phyloP scores from a whole-genome alignment of 2,888 invertebrate genomes.

The Nowickia ferox region DNA sequence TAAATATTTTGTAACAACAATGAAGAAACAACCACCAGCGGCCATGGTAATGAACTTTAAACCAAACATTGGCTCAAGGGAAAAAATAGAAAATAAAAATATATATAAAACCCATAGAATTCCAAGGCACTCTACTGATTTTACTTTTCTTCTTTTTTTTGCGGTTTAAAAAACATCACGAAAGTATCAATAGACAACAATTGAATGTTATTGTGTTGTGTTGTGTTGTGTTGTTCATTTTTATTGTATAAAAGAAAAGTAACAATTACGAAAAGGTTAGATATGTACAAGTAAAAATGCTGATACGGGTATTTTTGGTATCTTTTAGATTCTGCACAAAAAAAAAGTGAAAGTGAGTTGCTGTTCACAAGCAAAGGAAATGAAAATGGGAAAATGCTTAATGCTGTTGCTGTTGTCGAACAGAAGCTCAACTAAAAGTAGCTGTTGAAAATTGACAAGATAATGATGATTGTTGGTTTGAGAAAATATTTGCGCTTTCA shows the following conservation, averaged over 20 bases:
- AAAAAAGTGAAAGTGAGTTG: conserved; percentile 53
- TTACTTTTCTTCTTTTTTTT: conserved; percentile 25
- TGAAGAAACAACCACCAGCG: conserved; percentile 28
- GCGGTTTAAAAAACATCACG: conserved; percentile 39
- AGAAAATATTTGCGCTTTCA: conserved; percentile 29
- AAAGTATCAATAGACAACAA: conserved; percentile 10
- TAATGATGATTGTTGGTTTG: conserved; percentile 16
- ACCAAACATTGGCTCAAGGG: conserved; percentile 36
- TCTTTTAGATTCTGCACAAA: conserved; percentile 21
- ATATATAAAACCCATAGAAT: conserved; percentile 18
- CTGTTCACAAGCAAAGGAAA: conserved; percentile 37
- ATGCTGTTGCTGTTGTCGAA: conserved; percentile 14
- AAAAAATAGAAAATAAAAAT: conserved; percentile 19
- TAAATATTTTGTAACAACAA: conserved; percentile 31
- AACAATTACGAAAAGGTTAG: conserved; percentile 25
- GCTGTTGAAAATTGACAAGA: conserved; percentile 40
- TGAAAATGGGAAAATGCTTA: conserved; percentile 50
- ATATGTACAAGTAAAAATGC: conserved; percentile 15
- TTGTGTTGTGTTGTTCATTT: not conserved
- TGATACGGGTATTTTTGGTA: conserved; percentile 4
- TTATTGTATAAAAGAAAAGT: conserved; percentile 10
- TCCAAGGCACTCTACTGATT: conserved; percentile 23
- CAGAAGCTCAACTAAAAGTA: conserved; percentile 2
- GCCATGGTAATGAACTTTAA: conserved; percentile 67
- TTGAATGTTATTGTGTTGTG: conserved; percentile 29